phyloP scores from a whole-genome alignment of 2,113 vertebrate genomes.

The Eclectus roratus region DNA sequence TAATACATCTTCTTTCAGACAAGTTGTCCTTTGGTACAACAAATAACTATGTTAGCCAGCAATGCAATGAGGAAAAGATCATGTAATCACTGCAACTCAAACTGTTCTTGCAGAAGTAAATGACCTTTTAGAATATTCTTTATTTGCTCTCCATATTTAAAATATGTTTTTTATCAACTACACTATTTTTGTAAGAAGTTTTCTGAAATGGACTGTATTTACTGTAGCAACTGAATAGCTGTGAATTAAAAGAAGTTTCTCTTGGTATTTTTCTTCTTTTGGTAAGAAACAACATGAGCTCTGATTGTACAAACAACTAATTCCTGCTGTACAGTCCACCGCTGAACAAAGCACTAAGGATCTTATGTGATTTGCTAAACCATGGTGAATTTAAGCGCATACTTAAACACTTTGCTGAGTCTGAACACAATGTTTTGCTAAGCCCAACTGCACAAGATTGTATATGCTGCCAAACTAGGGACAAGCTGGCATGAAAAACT shows the following conservation, averaged over 20 bases:
- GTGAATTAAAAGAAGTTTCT: not conserved
- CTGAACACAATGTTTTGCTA: not conserved
- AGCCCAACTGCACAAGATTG: not conserved
- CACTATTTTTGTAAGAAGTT: not conserved
- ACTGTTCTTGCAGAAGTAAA: not conserved
- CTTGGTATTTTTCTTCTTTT: not conserved
- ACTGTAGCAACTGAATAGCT: not conserved
- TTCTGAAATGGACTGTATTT: not conserved
- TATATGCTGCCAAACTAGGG: not conserved
- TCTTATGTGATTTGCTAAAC: not conserved
- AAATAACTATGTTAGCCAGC: not conserved
- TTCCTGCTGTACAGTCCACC: accelerated
- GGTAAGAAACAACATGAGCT: not conserved
- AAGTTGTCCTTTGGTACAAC: not conserved
- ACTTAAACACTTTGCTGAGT: not conserved
- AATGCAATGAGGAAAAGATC: not conserved
- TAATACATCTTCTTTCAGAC: not conserved
- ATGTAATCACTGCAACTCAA: not conserved
- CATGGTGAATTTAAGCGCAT: not conserved
- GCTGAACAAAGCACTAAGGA: not conserved
- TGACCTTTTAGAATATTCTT: not conserved
- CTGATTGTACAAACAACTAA: not conserved
- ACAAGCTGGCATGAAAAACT: not conserved
- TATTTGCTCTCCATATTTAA: not conserved
- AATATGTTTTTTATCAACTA: not conserved